These are phyloP conservation scores for Crenichthys baileyi DNA, from an alignment of 2,797 vertebrate genomes.

Conservation along the genomic window DNA sequence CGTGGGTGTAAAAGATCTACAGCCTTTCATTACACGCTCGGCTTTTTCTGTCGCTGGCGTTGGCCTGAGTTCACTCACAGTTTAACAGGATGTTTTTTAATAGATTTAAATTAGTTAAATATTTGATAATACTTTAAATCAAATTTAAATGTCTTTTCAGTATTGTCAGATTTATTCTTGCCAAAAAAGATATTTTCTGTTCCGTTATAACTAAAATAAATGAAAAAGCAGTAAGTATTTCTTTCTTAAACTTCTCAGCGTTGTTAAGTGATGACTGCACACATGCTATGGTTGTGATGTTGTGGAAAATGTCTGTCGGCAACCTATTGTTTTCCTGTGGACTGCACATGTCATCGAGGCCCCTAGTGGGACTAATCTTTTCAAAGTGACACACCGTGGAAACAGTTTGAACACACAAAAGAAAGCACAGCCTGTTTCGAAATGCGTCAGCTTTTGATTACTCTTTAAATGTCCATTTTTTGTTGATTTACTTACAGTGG, in stretches of 20 bases:
- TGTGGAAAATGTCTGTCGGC: slow-evolving; percentile 68
- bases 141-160: neutral
- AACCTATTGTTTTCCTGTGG: slow-evolving; percentile 48
- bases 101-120: slow-evolving; percentile 11
- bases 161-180: neutral
- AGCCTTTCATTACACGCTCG: slow-evolving; percentile 31
- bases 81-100: slow-evolving; percentile 44
- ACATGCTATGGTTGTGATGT: slow-evolving; percentile 44
- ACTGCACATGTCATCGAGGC: slow-evolving; percentile 44
- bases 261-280: slow-evolving; percentile 45
- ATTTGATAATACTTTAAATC: neutral
- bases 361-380: slow-evolving; percentile 14
- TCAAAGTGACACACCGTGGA: slow-evolving; percentile 32
- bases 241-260: slow-evolving; percentile 19
- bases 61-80: slow-evolving; percentile 52
- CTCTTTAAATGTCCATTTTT: neutral
- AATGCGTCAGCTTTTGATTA: slow-evolving; percentile 31
- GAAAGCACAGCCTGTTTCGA: slow-evolving; percentile 13
- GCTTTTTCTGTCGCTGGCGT: slow-evolving; percentile 15
- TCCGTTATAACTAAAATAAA: neutral
- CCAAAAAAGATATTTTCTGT: neutral
- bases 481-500: neutral
- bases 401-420: slow-evolving; percentile 33
- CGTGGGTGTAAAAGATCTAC: slow-evolving; percentile 43
- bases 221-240: neutral